A percentile compares a stretch with the other conserved stretches of the same genome.
These are phyloP conservation scores for Lepidocolaptes lacrymiger DNA, from an alignment of 2,797 vertebrate genomes.

Conservation along the genomic window DNA sequence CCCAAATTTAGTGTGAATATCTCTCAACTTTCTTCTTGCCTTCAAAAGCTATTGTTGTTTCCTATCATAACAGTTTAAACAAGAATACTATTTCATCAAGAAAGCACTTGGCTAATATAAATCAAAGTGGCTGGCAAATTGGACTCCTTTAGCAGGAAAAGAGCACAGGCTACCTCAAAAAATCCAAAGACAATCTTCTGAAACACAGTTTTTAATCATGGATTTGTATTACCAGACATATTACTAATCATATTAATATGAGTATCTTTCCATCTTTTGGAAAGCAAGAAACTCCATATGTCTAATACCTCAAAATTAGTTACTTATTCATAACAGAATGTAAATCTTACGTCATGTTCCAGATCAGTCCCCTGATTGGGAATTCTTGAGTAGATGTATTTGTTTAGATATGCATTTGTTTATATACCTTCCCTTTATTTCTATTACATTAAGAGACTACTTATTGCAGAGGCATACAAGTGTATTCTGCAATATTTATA, in stretches of 20 bases:
- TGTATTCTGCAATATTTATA: background rate
- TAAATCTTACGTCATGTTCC: background rate
- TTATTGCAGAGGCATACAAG: background rate
- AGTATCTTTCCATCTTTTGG: background rate
- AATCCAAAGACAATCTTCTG: background rate
- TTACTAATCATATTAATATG: background rate
- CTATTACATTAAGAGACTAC: background rate
- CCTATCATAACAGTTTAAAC: background rate
- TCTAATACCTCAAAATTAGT: background rate
- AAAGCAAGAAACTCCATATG: background rate
- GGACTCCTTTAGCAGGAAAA: background rate
- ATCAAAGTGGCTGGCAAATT: background rate
- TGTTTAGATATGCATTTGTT: background rate
- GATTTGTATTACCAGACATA: background rate
- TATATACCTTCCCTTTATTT: background rate
- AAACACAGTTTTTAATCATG: background rate
- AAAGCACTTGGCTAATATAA: background rate
- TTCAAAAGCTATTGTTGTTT: background rate
- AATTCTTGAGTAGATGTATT: background rate
- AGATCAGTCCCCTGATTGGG: background rate
- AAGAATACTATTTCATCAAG: background rate
- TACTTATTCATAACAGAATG: background rate
- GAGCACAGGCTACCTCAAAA: background rate
- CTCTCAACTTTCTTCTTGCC: background rate
- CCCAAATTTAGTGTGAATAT: background rate